phyloP scores from a whole-genome alignment of 2,888 invertebrate species.

The Busseola fusca region DNA sequence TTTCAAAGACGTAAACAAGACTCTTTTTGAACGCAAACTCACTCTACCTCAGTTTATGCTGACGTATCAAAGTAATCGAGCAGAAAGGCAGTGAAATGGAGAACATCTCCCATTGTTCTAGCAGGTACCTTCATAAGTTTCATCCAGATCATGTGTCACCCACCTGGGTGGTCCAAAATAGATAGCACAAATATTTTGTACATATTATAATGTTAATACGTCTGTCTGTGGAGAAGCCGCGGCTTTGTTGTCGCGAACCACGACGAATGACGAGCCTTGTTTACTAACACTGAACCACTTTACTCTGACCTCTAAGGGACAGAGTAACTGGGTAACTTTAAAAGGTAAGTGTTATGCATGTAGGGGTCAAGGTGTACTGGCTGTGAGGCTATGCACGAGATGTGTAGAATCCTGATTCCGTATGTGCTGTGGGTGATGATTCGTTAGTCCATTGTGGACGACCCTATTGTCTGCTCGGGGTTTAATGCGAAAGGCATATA shows the following conservation, averaged over 20 bases:
- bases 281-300: constrained; percentile 61
- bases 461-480: constrained; percentile 63
- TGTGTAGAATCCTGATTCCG: constrained; percentile 79
- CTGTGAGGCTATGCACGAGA: constrained; percentile 67
- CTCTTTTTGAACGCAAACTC: neutral
- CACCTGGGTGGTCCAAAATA: constrained; percentile 84
- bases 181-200: constrained; percentile 85
- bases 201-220: constrained; percentile 87
- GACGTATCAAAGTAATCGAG: constrained; percentile 58
- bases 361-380: constrained; percentile 68
- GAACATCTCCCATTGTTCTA: constrained; percentile 80
- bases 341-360: constrained; percentile 28
- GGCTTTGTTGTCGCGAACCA: constrained; percentile 79
- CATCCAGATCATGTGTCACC: constrained; percentile 81
- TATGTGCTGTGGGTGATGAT: constrained; percentile 75
- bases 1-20: neutral
- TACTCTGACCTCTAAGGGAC: constrained; percentile 57
- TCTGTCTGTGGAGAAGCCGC: constrained; percentile 75
- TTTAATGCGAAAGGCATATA: constrained; percentile 62
- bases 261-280: constrained; percentile 78
- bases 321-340: constrained; percentile 1
- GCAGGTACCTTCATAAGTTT: constrained; percentile 71
- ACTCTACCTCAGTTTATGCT: constrained; percentile 33
- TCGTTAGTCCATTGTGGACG: constrained; percentile 66
- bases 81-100: constrained; percentile 73